These are phyloP conservation scores for Falco berigora DNA, from an alignment of 2,797 vertebrate species.

Conservation along the genomic window DNA sequence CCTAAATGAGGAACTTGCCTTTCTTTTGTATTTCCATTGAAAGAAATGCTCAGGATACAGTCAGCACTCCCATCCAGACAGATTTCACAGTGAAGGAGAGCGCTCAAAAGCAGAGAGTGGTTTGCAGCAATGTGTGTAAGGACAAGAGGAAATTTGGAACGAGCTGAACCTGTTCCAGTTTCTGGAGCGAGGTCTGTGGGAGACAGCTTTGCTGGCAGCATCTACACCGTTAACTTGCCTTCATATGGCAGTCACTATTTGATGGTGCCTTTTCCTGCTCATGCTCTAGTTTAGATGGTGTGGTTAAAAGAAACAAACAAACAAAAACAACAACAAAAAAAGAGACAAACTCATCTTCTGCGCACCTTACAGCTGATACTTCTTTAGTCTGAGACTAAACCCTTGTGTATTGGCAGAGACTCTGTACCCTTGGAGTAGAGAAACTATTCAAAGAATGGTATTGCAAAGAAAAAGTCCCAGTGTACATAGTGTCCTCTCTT, in stretches of 20 bases:
- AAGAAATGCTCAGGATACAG: not conserved
- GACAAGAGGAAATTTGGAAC: not conserved
- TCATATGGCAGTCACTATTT: not conserved
- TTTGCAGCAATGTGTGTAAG: not conserved
- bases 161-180: not conserved
- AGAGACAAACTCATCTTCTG: not conserved
- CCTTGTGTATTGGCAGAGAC: not conserved
- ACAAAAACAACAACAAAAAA: not conserved
- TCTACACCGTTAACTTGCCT: not conserved
- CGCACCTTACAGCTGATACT: not conserved
- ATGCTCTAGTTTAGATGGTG: not conserved
- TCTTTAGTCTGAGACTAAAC: not conserved
- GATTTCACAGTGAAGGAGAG: not conserved
- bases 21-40: not conserved
- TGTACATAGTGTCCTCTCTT: no score
- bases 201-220: not conserved
- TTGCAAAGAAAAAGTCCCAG: not conserved
- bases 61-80: not conserved
- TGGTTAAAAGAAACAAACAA: not conserved
- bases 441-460: not conserved
- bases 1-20: accelerated
- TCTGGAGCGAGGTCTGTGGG: not conserved
- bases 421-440: not conserved
- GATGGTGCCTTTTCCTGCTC: not conserved
- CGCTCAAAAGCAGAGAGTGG: not conserved